phyloP scores from a whole-genome alignment of 2,113 vertebrate genomes.

The Podocnemis expansa region DNA sequence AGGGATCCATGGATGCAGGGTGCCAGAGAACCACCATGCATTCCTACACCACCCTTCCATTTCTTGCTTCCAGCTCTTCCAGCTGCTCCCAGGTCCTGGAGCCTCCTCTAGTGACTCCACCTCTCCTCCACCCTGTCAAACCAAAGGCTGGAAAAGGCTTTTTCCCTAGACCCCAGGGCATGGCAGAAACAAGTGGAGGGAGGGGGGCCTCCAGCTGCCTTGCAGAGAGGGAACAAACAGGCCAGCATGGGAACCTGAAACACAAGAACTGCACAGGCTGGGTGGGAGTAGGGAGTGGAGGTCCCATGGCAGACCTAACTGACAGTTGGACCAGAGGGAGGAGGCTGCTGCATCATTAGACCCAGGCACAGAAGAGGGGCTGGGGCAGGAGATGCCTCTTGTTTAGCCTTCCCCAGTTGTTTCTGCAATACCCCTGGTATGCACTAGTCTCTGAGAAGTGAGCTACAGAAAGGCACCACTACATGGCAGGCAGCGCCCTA shows the following conservation, averaged over 20 bases:
- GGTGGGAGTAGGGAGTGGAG: no score
- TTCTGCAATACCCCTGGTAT: background rate
- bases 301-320: background rate
- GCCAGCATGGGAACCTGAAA: background rate
- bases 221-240: background rate
- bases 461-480: background rate
- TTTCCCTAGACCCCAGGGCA: background rate
- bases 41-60: no score
- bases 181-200: no score
- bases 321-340: background rate
- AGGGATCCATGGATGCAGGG: no score
- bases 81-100: no score
- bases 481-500: background rate
- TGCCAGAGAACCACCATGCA: no score
- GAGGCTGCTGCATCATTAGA: background rate
- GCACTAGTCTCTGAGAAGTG: background rate
- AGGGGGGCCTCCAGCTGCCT: accelerated
- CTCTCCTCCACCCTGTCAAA: background rate
- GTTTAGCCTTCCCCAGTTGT: background rate
- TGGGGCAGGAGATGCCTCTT: background rate
- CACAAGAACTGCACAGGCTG: background rate
- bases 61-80: no score
- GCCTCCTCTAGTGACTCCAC: background rate
- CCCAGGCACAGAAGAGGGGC: background rate
- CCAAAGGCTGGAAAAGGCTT: background rate